Conservation (phyloP, 2,113 vertebrate genomes). For the Microcebus jonahi region DNA sequence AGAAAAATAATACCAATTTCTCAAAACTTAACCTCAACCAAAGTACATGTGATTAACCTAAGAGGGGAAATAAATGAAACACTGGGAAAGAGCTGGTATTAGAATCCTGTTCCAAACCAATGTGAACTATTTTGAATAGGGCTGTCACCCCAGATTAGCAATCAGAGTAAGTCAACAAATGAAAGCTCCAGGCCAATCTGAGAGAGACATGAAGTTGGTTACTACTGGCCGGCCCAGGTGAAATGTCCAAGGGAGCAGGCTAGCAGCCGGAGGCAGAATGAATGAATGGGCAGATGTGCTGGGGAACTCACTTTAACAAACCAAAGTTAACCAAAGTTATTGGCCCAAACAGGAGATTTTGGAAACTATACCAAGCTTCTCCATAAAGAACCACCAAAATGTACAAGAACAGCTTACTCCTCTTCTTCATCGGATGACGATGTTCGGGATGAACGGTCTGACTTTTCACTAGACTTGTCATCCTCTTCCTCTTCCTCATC, state of each 20-base stretch:
- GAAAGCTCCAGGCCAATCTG: not conserved
- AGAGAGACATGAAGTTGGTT: not conserved
- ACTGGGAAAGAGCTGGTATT: not conserved
- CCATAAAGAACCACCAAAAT: not conserved
- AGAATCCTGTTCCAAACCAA: not conserved
- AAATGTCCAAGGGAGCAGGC: not conserved
- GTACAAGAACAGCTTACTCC: constrained; percentile 90
- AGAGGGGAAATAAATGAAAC: not conserved
- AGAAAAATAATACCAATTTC: not conserved
- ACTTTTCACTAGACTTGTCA: constrained; percentile 98
- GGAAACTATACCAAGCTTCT: not conserved
- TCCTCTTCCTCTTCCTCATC: constrained; percentile 98
- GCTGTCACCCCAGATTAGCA: not conserved
- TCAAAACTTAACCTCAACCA: not conserved
- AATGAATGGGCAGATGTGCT: not conserved
- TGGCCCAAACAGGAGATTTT: not conserved
- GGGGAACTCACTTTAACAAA: not conserved
- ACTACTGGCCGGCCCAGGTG: not conserved
- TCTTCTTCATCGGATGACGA: constrained; percentile 97
- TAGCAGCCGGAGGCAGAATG: constrained; percentile 24
- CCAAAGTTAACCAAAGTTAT: not conserved
- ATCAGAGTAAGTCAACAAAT: not conserved
- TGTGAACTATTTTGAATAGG: not conserved
- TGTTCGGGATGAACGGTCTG: constrained; percentile 94
- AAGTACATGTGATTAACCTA: not conserved